Base-by-base conservation (phyloP, 2,113 vertebrate genomes). In the Sapayoa aenigma region DNA sequence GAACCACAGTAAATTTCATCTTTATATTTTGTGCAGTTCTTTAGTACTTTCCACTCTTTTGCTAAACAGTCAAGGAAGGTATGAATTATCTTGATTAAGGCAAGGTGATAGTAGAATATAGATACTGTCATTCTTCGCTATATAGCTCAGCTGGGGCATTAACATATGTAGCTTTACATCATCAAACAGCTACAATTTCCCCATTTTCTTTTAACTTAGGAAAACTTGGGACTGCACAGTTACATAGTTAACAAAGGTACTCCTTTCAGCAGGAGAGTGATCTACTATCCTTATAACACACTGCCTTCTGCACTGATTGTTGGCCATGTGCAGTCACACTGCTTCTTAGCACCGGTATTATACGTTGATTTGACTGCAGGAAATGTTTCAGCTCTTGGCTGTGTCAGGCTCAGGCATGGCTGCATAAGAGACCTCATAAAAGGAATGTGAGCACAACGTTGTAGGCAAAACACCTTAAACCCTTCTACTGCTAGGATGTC, bases 361-460 rank as follows among this genome's bases (percentile, higher is more conserved):
- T 39, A 22, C 1, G 1, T 56, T 53, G 60, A 49, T 67, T 90
- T 78, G 37, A 53, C 24, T 71, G 62, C 19, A 46, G 25, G 37
- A 78, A 71, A 52, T 2, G 3, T 58, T 93, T 84, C 12, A 31
- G 14, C 37, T 56, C 13, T 49, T 37, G 27, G 9, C 31, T 74
- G 12, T 59, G 52, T 72, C 80, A 88, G 31, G 27, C 2, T 23
- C 19, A 5, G 25, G 25, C 47, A 79, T 4, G 18, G 30, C 39
- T 67, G 35, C 2, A 1, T n/a, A 31, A 15, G 5, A 55, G 33
- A 39, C 11, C 18, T 66, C 17, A 2, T 41, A n/a, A 80, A 89
- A 84, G 18, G 16, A 2, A 3, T 0, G 0, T 15, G 11, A 12
- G n/a, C 31, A 24, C 21, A 58, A 31, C 4, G 16, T 6, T 77